phyloP scores from a whole-genome alignment of 2,797 vertebrate genomes.

The Pogonophryne albipinna region DNA sequence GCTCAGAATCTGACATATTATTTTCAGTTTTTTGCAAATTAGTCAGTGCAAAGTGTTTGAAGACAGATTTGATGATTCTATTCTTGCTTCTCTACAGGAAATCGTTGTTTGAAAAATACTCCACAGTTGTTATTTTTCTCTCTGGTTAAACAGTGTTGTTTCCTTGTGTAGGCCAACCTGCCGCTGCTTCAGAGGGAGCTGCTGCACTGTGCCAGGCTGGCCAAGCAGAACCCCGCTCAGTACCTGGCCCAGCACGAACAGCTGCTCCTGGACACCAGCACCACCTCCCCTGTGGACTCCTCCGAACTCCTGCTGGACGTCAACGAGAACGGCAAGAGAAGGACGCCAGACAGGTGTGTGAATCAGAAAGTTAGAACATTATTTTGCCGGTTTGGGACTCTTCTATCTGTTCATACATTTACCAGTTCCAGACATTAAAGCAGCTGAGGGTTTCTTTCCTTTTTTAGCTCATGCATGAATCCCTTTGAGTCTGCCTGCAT shows the following conservation, averaged over 20 bases:
- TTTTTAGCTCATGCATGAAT: conserved; percentile 67
- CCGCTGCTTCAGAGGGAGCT: conserved; percentile 97
- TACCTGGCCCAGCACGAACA: conserved; percentile 98
- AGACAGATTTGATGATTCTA: background rate
- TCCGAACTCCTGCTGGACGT: conserved; percentile 94
- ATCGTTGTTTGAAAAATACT: background rate
- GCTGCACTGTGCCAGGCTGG: conserved; percentile 95
- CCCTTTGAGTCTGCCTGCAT: conserved; percentile 56
- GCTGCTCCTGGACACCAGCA: conserved; percentile 95
- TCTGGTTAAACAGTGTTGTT: conserved; percentile 13
- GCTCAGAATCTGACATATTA: background rate
- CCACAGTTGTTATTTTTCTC: background rate
- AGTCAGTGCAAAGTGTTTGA: background rate
- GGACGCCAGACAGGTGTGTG: conserved; percentile 80
- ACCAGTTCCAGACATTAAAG: conserved; percentile 27
- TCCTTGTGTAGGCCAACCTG: conserved; percentile 91
- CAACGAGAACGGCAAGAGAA: conserved; percentile 90
- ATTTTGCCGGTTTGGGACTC: background rate
- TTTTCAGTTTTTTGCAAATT: conserved; percentile 4
- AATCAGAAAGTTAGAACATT: background rate
- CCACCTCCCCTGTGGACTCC: conserved; percentile 93
- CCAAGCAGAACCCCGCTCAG: conserved; percentile 98
- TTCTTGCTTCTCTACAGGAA: conserved; percentile 6
- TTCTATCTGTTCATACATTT: conserved; percentile 1
- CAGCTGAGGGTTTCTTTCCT: conserved; percentile 17